These are phyloP conservation scores for Sphenodon punctatus DNA, from an alignment of 2,797 vertebrate genomes.

Conservation along the genomic window DNA sequence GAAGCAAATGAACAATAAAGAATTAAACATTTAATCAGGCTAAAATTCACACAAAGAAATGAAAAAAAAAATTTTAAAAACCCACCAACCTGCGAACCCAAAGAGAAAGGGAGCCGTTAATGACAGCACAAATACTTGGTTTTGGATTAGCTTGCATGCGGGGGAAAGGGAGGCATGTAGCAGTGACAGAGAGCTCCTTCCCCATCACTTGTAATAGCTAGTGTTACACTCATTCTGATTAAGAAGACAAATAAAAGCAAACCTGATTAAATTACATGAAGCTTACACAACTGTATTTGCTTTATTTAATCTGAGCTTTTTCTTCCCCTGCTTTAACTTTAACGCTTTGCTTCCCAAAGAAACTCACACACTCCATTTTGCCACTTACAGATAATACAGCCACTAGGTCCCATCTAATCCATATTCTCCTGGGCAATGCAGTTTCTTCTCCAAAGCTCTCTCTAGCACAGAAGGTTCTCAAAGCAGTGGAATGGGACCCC, in stretches of 20 bases:
- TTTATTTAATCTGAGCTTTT: constrained; percentile 52
- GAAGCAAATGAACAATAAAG: constrained; percentile 40
- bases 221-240: constrained; percentile 56
- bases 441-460: not conserved
- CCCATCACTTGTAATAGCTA: constrained; percentile 54
- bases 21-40: constrained; percentile 58
- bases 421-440: not conserved
- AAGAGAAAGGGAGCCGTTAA: constrained; percentile 44
- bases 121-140: not conserved
- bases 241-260: constrained; percentile 68
- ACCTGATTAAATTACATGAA: constrained; percentile 64
- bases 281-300: constrained; percentile 58
- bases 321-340: not conserved
- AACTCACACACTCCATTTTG: not conserved
- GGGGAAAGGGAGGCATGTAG: not conserved
- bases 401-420: no score
- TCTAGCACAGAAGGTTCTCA: no score
- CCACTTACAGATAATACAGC: no score
- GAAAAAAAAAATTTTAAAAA: not conserved
- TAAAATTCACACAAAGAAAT: constrained; percentile 41
- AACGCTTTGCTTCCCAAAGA: constrained; percentile 32
- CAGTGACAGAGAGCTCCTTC: not conserved
- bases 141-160: constrained; percentile 4
- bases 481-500: no score
- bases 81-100: not conserved